Percentiles rank a stretch among this genome's conserved stretches.
phyloP scores from a whole-genome alignment of 2,888 invertebrate genomes.

The Agrotis segetum region DNA sequence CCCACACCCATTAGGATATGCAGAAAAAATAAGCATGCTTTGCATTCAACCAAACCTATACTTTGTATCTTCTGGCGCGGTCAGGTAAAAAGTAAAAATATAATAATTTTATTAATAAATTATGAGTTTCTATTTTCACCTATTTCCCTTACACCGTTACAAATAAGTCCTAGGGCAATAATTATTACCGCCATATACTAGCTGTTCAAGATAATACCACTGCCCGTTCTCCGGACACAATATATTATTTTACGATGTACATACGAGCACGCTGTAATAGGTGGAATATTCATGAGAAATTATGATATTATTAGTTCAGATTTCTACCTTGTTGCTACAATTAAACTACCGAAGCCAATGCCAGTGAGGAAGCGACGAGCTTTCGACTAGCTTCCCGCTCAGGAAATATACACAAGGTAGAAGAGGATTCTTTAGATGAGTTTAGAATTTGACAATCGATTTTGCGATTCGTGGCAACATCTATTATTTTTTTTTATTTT shows the following conservation, averaged over 20 bases:
- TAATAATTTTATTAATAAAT: not conserved
- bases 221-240: conserved; percentile 20
- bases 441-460: too few species aligned
- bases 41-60: too few species aligned
- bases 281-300: conserved; percentile 50
- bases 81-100: too few species aligned
- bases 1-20: too few species aligned
- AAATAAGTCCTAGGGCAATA: conserved; percentile 19
- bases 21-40: too few species aligned
- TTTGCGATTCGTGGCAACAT: too few species aligned
- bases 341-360: not conserved
- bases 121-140: not conserved
- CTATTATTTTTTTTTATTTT: too few species aligned
- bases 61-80: too few species aligned
- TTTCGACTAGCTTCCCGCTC: not conserved
- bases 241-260: conserved; percentile 46
- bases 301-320: conserved; percentile 26
- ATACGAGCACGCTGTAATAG: conserved; percentile 33
- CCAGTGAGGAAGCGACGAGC: not conserved
- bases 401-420: not conserved
- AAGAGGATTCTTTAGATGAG: too few species aligned
- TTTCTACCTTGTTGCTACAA: conserved; percentile 7
- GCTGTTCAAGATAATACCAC: conserved; percentile 40
- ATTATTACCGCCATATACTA: conserved; percentile 25
- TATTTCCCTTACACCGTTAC: conserved; percentile 11